phyloP scores from a whole-genome alignment of 2,113 vertebrate species.

The Struthio camelus region DNA sequence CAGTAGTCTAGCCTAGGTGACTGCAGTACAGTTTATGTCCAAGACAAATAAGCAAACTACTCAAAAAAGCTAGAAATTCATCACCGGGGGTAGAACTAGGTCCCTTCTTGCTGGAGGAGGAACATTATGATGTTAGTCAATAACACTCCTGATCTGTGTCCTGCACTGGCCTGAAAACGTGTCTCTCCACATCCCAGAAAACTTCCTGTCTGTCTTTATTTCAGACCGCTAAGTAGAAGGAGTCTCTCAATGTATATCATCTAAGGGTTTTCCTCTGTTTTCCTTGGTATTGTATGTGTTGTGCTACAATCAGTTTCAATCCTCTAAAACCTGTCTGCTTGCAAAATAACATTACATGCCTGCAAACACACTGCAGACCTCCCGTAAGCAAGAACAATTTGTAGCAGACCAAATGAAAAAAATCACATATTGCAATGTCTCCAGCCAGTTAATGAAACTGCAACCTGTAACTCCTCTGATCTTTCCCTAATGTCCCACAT shows the following conservation, averaged over 20 bases:
- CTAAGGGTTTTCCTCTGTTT: neutral
- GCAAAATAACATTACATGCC: neutral
- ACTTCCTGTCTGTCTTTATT: slow-evolving; percentile 3
- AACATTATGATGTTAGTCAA: neutral
- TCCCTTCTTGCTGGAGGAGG: neutral
- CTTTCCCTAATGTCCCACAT: neutral
- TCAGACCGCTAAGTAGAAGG: slow-evolving; percentile 8
- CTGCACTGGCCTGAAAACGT: slow-evolving; percentile 15
- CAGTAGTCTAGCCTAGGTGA: slow-evolving; percentile 42
- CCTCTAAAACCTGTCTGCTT: neutral
- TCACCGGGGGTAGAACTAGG: neutral
- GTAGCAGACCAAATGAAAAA: slow-evolving; percentile 1
- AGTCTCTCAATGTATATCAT: neutral
- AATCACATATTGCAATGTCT: neutral
- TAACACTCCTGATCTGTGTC: neutral
- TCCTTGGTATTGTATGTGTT: neutral
- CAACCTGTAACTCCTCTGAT: neutral
- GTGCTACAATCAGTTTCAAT: neutral
- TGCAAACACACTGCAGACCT: neutral
- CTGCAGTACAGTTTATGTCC: slow-evolving; percentile 12
- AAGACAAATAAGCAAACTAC: slow-evolving; percentile 35
- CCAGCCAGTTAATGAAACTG: neutral
- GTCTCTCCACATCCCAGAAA: neutral
- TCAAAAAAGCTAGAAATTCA: slow-evolving; percentile 28
- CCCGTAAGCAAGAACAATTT: neutral